Evolutionary conservation across 1,140 invertebrate species (phyloP), one percentile per base, ranked within the genome.

Genomic region (Homarus americanus): DNA sequence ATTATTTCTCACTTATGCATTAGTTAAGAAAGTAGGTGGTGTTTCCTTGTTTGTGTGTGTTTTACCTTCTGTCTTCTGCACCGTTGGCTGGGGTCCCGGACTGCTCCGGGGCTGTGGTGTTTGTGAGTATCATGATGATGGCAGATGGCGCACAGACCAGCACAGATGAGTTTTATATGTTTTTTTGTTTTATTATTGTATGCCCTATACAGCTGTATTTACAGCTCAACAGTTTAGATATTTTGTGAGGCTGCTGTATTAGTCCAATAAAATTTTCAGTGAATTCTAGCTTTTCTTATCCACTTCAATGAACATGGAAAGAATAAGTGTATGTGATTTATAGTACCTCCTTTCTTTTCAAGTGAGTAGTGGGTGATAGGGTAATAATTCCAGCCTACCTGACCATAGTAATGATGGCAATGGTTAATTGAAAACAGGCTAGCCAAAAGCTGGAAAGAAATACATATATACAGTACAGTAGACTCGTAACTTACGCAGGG

Each of bases 121-220:
- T 66, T 38, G 53, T 83, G 28, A 83, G 82, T 63, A 69, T 40
- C 38, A 41, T 63, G 49, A 66, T 28, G 63, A 20, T 66, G 53
- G 53, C 82, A 69, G 82, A 66, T 36, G 82, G 63, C 53, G 58
- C 82, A 66, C 58, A 83, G 38, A 63, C 53, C 82, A 69, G 82
- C 82, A 66, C 82, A 83, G 82, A 83, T 83, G 82, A 83, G 53
- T 83, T 63, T 63, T 82, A 34, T n/a, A 5, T 28, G 53, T 58
- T 58, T 58, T 58, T 58, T 58, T 58, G 10, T 58, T 58, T 58
- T 72, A 36, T 83, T 63, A 63, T 41, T 83, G 82, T 83, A 83
- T 66, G 53, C 58, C 82, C 69, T 41, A 32, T 63, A 82, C 24
- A 83, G 49, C 82, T 83, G 82, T 83, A 83, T 83, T 83, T 83